These are phyloP conservation scores for Antheraea yamamai DNA, from an alignment of 2,888 invertebrate species.

Conservation along the genomic window DNA sequence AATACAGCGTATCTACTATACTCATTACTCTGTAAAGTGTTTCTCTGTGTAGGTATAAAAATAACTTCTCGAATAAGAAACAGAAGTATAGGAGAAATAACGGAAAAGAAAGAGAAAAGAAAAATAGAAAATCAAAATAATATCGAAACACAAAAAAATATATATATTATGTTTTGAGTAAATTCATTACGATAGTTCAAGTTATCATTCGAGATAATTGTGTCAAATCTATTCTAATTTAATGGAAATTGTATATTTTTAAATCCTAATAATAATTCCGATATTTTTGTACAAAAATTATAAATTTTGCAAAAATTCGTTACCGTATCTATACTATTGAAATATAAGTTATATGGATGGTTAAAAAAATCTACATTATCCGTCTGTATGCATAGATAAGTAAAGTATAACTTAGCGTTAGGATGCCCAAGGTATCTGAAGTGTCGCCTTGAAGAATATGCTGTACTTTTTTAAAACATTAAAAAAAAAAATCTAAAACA, in stretches of 20 bases:
- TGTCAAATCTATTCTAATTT: constrained; percentile 40
- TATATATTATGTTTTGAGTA: constrained; percentile 29
- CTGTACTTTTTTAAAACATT: constrained; percentile 39
- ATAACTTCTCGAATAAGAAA: constrained; percentile 62
- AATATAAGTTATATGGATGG: constrained; percentile 65
- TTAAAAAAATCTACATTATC: constrained; percentile 61
- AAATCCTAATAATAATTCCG: constrained; percentile 54
- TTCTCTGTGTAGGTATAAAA: constrained; percentile 80
- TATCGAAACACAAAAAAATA: constrained; percentile 44
- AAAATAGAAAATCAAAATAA: constrained; percentile 53
- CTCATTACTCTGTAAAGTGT: constrained; percentile 76
- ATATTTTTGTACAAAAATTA: constrained; percentile 59
- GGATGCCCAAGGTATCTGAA: constrained; percentile 79
- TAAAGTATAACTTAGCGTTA: constrained; percentile 78
- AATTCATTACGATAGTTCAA: constrained; percentile 37
- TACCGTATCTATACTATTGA: constrained; percentile 56
- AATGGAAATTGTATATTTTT: constrained; percentile 30
- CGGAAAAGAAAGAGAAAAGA: constrained; percentile 46
- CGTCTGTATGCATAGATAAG: constrained; percentile 75
- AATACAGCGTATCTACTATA: constrained; percentile 69
- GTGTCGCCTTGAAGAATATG: constrained; percentile 75
- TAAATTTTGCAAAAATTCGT: constrained; percentile 62
- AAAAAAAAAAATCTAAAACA: constrained; percentile 40
- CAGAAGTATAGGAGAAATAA: constrained; percentile 73
- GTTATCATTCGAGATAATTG: constrained; percentile 34